Conservation (phyloP, 2,888 invertebrate genomes). For the Hirtodrosophila trivittata region DNA sequence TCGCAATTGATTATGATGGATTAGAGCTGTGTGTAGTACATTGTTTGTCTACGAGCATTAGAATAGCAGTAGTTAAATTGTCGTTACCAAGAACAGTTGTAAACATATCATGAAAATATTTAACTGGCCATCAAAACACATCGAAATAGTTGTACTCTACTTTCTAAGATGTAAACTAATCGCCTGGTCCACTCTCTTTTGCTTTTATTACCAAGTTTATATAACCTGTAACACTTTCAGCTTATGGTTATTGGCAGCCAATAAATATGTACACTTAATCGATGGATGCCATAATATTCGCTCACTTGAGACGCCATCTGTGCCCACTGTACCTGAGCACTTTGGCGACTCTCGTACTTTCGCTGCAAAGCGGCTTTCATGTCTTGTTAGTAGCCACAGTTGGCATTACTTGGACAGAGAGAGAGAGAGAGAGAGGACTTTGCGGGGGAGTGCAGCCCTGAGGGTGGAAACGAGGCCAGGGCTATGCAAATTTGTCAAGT, state of each 20-base stretch:
- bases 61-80: too few species aligned
- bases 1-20: constrained; percentile 45
- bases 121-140: too few species aligned
- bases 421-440: neutral
- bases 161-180: too few species aligned
- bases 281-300: neutral
- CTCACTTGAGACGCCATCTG: neutral
- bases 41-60: neutral
- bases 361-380: constrained; percentile 43
- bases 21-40: constrained; percentile 13
- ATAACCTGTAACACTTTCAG: too few species aligned
- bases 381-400: constrained; percentile 40
- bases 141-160: too few species aligned
- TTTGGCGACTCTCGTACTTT: constrained; percentile 21
- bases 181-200: too few species aligned
- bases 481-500: constrained; percentile 68
- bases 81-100: too few species aligned
- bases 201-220: too few species aligned
- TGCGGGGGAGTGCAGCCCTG: constrained; percentile 15
- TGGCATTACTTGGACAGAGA: constrained; percentile 4
- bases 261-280: too few species aligned
- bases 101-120: too few species aligned
- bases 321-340: constrained; percentile 27
- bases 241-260: too few species aligned
- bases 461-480: constrained; percentile 26